Conservation (phyloP, 2,888 invertebrate species). For the Nematopogon swammerdamellus region DNA sequence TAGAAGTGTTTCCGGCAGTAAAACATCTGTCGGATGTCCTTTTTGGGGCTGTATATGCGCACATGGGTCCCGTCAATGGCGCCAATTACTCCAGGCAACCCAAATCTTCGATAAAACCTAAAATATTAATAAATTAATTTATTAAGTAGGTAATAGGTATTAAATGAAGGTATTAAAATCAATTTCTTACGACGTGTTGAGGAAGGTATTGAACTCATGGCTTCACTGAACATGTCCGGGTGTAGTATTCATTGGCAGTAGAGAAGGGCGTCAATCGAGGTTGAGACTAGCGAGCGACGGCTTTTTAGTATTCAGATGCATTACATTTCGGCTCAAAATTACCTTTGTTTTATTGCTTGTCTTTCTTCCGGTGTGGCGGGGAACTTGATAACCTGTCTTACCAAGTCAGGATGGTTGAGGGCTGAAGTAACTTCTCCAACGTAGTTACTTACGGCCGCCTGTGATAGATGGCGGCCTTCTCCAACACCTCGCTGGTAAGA, state of each 20-base stretch:
- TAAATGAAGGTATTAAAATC: neutral
- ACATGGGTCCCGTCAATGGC: conserved; percentile 9
- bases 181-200: neutral
- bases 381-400: neutral
- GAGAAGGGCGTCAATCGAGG: no score
- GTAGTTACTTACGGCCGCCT: conserved; percentile 1
- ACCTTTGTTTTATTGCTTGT: neutral
- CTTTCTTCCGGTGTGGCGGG: neutral
- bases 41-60: neutral
- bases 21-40: neutral
- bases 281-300: no score
- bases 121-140: neutral
- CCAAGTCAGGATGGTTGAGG: neutral
- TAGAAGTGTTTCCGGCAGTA: conserved; percentile 12
- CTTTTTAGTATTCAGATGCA: no score
- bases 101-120: conserved; percentile 1
- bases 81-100: conserved; percentile 7
- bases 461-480: conserved; percentile 8
- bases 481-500: conserved; percentile 9
- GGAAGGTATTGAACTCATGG: no score
- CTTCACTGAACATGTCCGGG: no score
- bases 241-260: no score
- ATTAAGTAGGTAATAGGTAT: neutral
- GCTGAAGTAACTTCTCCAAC: neutral
- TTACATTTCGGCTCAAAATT: neutral